Percentiles rank a stretch among this genome's conserved stretches.
Evolutionary conservation across 2,113 vertebrate genomes (phyloP).

Genomic region (Calypte anna): DNA sequence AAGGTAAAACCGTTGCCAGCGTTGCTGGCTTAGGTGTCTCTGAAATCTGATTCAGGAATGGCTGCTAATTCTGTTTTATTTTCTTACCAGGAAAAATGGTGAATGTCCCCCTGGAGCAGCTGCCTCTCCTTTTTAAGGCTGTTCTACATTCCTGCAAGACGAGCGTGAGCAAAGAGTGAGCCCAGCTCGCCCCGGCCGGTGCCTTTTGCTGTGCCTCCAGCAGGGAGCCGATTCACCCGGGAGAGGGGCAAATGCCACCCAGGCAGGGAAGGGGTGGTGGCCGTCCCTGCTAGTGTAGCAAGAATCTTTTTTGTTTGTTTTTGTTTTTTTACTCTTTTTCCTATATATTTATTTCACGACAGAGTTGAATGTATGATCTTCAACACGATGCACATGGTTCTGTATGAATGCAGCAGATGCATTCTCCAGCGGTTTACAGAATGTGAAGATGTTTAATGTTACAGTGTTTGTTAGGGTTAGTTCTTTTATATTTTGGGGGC

Average conservation of each 20-base stretch:
- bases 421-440: slow-evolving; percentile 94
- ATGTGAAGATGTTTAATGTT: slow-evolving; percentile 93
- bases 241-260: slow-evolving; percentile 46
- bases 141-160: slow-evolving; percentile 99
- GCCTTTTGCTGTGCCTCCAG: slow-evolving; percentile 71
- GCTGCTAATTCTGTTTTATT: slow-evolving; percentile 17
- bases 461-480: slow-evolving; percentile 92
- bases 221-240: slow-evolving; percentile 75
- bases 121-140: slow-evolving; percentile 98
- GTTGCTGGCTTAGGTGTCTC: slow-evolving; percentile 57
- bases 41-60: slow-evolving; percentile 40
- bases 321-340: slow-evolving; percentile 82
- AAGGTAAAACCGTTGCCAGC: slow-evolving; percentile 49
- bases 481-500: slow-evolving; percentile 82
- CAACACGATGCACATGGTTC: slow-evolving; percentile 96
- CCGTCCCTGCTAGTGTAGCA: slow-evolving; percentile 84
- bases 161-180: slow-evolving; percentile 85
- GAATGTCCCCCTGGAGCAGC: slow-evolving; percentile 96
- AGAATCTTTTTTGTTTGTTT: slow-evolving; percentile 86
- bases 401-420: slow-evolving; percentile 92
- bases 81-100: slow-evolving; percentile 92
- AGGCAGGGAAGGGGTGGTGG: slow-evolving; percentile 46
- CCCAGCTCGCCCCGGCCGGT: slow-evolving; percentile 69
- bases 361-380: slow-evolving; percentile 99
- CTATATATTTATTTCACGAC: slow-evolving; percentile 99